Conservation (phyloP, 2,888 invertebrate species). For the Xestia sexstrigata region DNA sequence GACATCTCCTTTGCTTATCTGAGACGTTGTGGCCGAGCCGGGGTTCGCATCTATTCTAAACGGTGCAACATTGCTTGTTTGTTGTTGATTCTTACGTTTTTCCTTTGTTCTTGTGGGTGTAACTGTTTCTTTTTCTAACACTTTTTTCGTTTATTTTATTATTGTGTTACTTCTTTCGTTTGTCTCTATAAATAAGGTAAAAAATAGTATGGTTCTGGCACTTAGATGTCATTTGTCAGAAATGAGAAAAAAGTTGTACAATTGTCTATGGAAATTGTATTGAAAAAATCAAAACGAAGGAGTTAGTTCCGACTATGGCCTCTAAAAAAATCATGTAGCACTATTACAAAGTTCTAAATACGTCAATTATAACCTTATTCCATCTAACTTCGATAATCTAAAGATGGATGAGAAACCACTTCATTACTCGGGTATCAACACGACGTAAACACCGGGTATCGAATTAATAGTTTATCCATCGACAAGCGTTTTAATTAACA, state of each 20-base stretch:
- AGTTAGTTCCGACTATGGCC: neutral
- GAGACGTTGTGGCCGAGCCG: slow-evolving; percentile 64
- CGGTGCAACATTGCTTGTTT: slow-evolving; percentile 56
- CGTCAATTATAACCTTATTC: neutral
- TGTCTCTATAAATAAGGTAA: neutral
- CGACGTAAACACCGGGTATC: slow-evolving; percentile 59
- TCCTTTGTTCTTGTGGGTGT: slow-evolving; percentile 28
- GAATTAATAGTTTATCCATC: slow-evolving; percentile 74
- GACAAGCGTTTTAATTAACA: slow-evolving; percentile 79
- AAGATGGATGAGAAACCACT: slow-evolving; percentile 46
- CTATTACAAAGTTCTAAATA: neutral
- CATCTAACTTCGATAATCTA: slow-evolving; percentile 14
- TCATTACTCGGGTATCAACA: slow-evolving; percentile 60
- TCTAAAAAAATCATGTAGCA: neutral
- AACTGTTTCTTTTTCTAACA: neutral
- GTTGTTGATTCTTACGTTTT: slow-evolving; percentile 45
- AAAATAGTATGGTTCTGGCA: neutral
- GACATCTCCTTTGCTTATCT: slow-evolving; percentile 78
- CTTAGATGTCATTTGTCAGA: too few species aligned
- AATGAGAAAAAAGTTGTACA: rapidly evolving
- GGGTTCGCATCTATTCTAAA: slow-evolving; percentile 51
- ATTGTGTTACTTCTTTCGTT: neutral
- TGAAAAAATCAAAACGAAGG: neutral
- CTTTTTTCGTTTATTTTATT: neutral
- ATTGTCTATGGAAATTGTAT: neutral